Evolutionary conservation across 2,113 vertebrate species (phyloP), one percentile per base, ranked within the genome.

Genomic region (Corythaixoides concolor): DNA sequence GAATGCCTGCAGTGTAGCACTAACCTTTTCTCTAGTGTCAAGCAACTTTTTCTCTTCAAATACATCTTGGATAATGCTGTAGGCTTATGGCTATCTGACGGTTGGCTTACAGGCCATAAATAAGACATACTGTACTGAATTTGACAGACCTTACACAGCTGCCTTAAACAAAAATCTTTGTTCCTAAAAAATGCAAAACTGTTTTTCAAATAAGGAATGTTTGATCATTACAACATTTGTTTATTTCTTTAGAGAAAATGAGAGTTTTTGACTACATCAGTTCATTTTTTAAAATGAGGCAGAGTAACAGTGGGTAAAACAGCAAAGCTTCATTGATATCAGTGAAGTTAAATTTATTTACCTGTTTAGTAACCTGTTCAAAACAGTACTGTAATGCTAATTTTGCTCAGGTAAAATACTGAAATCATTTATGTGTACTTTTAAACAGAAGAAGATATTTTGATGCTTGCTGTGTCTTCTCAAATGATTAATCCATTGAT

Each of bases 11-110:
- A 89, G 92, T 4, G 37, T 67, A 89, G 85, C 0, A 2, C 60
- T 95, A 96, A 97, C 89, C 96, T 96, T 94, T 97, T 94, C 77
- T 90, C 85, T 63, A 60, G 87, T 95, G 94, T 95, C 85, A 90
- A 95, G 60, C 26, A 23, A 76, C 60, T 81, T 66, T 96, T 86
- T 93, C n/a, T 58, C 32, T 76, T 89, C 52, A 93, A 85, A 76
- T 94, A 49, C 37, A 50, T 94, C 63, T 93, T 85, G 67, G 69
- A 69, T 94, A 94, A 94, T 76, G 55, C 33, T 72, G 50, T 77
- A 55, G 80, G 76, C 73, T 90, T 70, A 82, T 50, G 63, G 66
- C 50, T 91, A 60, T 82, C 37, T 58, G 27, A 94, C 49, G 10
- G 19, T 41, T 74, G 69, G 33, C 13, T 73, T 70, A 37, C 56